A percentile compares a stretch with the other conserved stretches of the same genome.
Conservation (phyloP, 2,113 vertebrate genomes). For the Elaphurus davidianus region DNA sequence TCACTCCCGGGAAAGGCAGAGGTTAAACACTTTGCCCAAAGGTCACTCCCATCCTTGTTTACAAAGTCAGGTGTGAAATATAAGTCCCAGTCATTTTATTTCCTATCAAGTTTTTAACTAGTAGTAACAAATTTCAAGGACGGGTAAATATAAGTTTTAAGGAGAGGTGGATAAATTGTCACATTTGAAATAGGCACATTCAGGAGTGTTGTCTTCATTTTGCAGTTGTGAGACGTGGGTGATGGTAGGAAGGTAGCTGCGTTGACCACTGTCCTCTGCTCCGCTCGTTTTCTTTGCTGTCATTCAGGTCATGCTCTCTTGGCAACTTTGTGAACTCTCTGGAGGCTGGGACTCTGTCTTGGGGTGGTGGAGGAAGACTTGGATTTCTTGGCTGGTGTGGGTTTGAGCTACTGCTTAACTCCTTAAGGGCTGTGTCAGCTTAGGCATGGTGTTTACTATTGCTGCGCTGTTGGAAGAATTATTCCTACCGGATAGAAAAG, state of each 20-base stretch:
- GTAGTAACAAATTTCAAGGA: not conserved
- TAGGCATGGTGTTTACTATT: not conserved
- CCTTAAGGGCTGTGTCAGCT: not conserved
- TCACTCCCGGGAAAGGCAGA: not conserved
- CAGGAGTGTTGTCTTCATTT: not conserved
- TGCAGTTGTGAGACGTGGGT: not conserved
- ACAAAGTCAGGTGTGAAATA: not conserved
- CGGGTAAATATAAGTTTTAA: not conserved
- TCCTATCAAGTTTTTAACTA: slow-evolving; percentile 21
- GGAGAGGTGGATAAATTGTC: not conserved
- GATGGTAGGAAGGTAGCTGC: not conserved
- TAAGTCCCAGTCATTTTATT: not conserved
- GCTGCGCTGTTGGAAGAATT: not conserved
- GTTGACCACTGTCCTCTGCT: not conserved
- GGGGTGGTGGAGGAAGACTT: not conserved
- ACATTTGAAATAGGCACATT: not conserved
- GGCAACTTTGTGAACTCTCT: not conserved
- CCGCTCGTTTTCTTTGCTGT: not conserved
- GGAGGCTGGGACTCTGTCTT: not conserved
- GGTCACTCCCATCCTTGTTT: not conserved
- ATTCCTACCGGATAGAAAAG: not conserved
- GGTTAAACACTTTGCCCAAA: not conserved
- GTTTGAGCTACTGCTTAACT: not conserved
- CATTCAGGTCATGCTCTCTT: not conserved
- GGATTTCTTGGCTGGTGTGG: not conserved